phyloP scores from a whole-genome alignment of 2,113 vertebrate genomes.

The Neogale vison region DNA sequence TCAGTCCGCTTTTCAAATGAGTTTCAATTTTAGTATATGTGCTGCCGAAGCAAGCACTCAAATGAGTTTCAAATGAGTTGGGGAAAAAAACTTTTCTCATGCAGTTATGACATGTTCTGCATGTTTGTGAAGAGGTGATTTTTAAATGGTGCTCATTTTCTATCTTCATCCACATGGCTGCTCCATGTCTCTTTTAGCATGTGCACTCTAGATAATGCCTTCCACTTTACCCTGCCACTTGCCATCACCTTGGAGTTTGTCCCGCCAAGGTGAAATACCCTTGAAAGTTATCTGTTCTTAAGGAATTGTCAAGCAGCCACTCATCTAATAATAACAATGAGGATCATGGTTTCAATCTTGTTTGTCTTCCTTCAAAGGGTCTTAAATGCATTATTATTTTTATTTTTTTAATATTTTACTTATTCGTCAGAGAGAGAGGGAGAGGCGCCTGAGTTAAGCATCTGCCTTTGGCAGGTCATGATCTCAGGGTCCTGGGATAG shows the following conservation, averaged over 20 bases:
- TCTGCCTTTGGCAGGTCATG: no score
- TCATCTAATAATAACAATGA: background rate
- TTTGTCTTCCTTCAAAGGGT: background rate
- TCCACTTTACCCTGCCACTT: background rate
- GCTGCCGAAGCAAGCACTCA: no score
- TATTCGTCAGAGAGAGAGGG: no score
- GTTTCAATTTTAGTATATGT: no score
- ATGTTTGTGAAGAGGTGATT: background rate
- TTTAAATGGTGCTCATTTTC: background rate
- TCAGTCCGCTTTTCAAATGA: background rate
- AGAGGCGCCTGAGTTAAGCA: no score
- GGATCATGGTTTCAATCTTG: background rate
- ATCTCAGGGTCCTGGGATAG: no score
- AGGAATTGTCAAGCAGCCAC: background rate
- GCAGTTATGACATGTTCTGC: background rate
- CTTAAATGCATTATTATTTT: background rate
- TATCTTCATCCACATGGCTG: background rate
- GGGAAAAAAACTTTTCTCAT: background rate
- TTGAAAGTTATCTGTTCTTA: background rate
- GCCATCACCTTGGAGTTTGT: background rate
- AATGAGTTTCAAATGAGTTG: background rate
- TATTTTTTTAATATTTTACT: background rate
- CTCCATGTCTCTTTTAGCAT: background rate
- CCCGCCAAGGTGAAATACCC: background rate
- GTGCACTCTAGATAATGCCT: background rate